phyloP scores from a whole-genome alignment of 1,140 invertebrate genomes.

The Drosophila ironensis region DNA sequence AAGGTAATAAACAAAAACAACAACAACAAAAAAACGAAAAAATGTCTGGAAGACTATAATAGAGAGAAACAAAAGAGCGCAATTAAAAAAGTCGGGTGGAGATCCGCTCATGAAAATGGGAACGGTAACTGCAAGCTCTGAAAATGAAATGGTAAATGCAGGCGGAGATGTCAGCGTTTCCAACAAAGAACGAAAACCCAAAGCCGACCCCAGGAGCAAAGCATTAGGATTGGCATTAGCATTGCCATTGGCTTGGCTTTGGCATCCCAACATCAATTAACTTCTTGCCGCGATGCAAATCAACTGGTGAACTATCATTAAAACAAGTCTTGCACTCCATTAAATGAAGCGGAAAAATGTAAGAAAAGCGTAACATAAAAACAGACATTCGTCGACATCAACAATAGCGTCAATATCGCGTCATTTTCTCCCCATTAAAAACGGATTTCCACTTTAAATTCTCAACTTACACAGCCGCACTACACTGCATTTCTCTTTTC shows the following conservation, averaged over 20 bases:
- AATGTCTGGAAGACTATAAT: neutral
- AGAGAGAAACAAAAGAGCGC: neutral
- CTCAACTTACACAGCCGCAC: slow-evolving; percentile 34
- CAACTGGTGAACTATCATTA: slow-evolving; percentile 31
- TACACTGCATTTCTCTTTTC: slow-evolving; percentile 30
- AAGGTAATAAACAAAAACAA: slow-evolving; percentile 22
- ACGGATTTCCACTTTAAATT: slow-evolving; percentile 53
- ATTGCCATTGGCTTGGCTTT: slow-evolving; percentile 6
- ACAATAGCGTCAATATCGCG: slow-evolving; percentile 5
- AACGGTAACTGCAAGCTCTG: slow-evolving; percentile 33
- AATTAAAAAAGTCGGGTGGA: slow-evolving; percentile 39
- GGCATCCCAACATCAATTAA: slow-evolving; percentile 56
- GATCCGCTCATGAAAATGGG: slow-evolving; percentile 1
- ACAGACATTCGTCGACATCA: too few relatives aligned
- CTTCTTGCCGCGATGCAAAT: slow-evolving; percentile 46
- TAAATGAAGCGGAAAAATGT: slow-evolving; percentile 21
- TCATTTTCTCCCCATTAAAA: slow-evolving; percentile 55
- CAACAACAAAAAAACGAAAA: neutral
- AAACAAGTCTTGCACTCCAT: slow-evolving; percentile 32
- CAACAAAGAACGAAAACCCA: slow-evolving; percentile 41
- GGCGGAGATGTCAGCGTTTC: neutral
- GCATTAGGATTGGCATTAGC: slow-evolving; percentile 26
- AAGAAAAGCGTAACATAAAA: neutral
- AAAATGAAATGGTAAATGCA: slow-evolving; percentile 10
- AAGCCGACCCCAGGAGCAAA: slow-evolving; percentile 22